These are phyloP conservation scores for Mastomys coucha DNA, from an alignment of 2,113 vertebrate species.

Conservation along the genomic window DNA sequence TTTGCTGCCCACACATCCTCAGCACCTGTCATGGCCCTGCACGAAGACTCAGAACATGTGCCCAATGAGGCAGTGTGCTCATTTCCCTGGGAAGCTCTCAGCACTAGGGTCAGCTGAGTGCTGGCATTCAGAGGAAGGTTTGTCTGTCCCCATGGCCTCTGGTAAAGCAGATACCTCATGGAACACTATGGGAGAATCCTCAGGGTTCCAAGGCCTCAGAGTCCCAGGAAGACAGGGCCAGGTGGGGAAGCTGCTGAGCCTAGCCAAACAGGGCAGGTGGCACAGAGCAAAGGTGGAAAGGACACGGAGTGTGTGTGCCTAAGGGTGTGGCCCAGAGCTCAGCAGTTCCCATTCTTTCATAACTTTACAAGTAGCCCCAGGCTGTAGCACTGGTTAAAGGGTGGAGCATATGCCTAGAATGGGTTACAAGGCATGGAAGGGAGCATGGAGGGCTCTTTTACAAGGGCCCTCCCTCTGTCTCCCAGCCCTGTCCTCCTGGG, in stretches of 20 bases:
- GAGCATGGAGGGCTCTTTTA: not conserved
- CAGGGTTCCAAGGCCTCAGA: not conserved
- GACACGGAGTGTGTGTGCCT: too few species aligned
- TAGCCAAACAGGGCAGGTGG: not conserved
- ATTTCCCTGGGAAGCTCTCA: not conserved
- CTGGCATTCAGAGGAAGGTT: not conserved
- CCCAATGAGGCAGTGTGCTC: not conserved
- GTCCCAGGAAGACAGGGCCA: not conserved
- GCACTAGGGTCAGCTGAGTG: not conserved
- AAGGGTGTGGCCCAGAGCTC: not conserved
- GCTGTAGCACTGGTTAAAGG: too few species aligned
- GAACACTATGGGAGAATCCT: not conserved
- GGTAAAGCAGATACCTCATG: not conserved
- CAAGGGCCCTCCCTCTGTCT: not conserved
- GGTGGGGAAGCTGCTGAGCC: not conserved
- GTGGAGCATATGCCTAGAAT: not conserved
- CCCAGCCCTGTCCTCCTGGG: not conserved
- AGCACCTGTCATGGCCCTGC: not conserved
- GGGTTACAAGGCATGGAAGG: too few species aligned
- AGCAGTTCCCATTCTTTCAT: not conserved
- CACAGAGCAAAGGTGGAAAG: not conserved
- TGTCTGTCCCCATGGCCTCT: not conserved
- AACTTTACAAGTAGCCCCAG: not conserved
- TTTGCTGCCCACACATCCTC: not conserved
- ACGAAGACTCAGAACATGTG: not conserved